phyloP scores from a whole-genome alignment of 2,888 invertebrate genomes.

The Watsonalla binaria region DNA sequence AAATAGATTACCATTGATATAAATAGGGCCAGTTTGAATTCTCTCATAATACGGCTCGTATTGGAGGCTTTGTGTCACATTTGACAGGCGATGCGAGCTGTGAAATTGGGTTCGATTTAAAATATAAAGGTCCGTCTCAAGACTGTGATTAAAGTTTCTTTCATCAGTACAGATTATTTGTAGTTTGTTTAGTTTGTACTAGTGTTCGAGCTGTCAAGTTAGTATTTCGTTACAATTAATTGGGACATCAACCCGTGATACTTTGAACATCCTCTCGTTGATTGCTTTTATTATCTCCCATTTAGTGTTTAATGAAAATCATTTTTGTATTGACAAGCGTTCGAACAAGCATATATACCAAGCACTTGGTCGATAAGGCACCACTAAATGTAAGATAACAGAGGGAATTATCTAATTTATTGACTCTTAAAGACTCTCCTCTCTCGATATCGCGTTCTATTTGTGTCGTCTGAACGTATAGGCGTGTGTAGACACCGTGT shows the following conservation, averaged over 20 bases:
- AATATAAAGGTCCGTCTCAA: slow-evolving; percentile 68
- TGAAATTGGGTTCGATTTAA: slow-evolving; percentile 76
- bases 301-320: neutral
- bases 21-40: slow-evolving; percentile 74
- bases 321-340: neutral
- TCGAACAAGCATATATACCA: neutral
- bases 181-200: slow-evolving; percentile 66
- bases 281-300: slow-evolving; percentile 2
- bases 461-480: slow-evolving; percentile 13
- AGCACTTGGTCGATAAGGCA: neutral
- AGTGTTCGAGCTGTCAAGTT: slow-evolving; percentile 46
- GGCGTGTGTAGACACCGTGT: slow-evolving; percentile 54
- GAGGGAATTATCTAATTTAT: neutral
- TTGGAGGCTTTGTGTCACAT: slow-evolving; percentile 73
- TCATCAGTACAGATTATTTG: slow-evolving; percentile 61
- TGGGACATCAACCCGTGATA: slow-evolving; percentile 1
- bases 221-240: slow-evolving; percentile 7
- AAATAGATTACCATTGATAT: slow-evolving; percentile 76
- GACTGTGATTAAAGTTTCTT: slow-evolving; percentile 56
- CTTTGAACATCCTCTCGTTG: slow-evolving; percentile 3
- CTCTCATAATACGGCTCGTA: slow-evolving; percentile 66
- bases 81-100: slow-evolving; percentile 76
- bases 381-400: neutral
- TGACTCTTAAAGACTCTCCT: neutral
- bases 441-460: neutral